phyloP scores from a whole-genome alignment of 2,888 invertebrate genomes.

The Drosophila kambysellisi region DNA sequence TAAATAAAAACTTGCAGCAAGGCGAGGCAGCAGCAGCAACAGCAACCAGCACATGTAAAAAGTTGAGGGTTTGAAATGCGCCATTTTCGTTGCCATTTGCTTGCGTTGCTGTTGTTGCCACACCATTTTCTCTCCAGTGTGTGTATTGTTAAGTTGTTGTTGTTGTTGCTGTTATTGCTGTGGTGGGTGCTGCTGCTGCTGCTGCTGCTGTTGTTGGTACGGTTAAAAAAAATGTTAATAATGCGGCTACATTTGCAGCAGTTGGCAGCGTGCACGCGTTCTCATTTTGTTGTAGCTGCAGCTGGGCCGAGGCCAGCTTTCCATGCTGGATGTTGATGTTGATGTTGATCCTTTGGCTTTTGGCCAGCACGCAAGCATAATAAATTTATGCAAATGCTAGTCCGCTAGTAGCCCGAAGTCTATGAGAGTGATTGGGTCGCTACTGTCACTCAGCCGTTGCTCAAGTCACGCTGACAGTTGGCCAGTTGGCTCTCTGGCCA shows the following conservation, averaged over 20 bases:
- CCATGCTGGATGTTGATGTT: slow-evolving; percentile 13
- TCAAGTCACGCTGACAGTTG: slow-evolving; percentile 62
- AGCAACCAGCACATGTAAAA: slow-evolving; percentile 25
- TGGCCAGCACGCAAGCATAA: slow-evolving; percentile 67
- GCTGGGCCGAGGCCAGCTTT: slow-evolving; percentile 17
- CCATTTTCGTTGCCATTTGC: slow-evolving; percentile 82
- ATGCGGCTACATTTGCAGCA: slow-evolving; percentile 69
- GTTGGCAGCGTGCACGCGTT: slow-evolving; percentile 69
- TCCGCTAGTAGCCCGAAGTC: slow-evolving; percentile 23
- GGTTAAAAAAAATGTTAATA: slow-evolving; percentile 71
- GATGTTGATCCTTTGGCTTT: slow-evolving; percentile 59
- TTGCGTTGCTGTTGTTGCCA: slow-evolving; percentile 47
- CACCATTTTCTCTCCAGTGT: slow-evolving; percentile 56
- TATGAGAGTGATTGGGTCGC: slow-evolving; percentile 49
- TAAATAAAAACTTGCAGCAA: slow-evolving; percentile 63
- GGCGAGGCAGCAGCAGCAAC: slow-evolving; percentile 52
- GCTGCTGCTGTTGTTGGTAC: slow-evolving; percentile 34
- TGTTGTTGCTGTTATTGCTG: slow-evolving; percentile 43
- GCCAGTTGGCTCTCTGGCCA: slow-evolving; percentile 53
- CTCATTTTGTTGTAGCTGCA: slow-evolving; percentile 48
- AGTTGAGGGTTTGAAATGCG: slow-evolving; percentile 74
- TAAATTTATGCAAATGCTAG: slow-evolving; percentile 75
- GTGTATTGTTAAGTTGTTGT: slow-evolving; percentile 23
- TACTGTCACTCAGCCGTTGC: slow-evolving; percentile 51
- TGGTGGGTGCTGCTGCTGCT: slow-evolving; percentile 54